phyloP scores from a whole-genome alignment of 2,113 vertebrate genomes.

The Sinocyclocheilus anophthalmus region DNA sequence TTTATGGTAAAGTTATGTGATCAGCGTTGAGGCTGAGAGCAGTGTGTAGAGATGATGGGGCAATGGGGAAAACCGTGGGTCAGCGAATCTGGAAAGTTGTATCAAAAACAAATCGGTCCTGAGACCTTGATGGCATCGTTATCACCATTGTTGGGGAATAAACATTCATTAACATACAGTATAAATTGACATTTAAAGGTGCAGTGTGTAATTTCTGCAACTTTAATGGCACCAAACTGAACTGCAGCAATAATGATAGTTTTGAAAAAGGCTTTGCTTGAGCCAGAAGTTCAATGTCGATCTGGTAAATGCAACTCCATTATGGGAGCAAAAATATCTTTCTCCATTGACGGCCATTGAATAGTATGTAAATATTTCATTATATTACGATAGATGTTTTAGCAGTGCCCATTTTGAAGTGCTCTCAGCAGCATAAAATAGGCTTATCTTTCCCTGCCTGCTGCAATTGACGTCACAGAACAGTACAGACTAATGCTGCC shows the following conservation, averaged over 20 bases:
- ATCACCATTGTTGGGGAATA: conserved; percentile 10
- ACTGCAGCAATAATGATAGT: neutral
- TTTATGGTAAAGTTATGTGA: conserved; percentile 29
- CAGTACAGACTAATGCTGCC: neutral
- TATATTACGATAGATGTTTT: neutral
- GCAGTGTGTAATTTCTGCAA: neutral
- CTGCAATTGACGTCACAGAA: neutral
- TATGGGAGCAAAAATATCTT: neutral
- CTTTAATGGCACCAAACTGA: neutral
- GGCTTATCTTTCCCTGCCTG: neutral
- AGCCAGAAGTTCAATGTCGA: neutral
- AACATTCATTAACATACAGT: neutral
- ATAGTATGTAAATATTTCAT: conserved; percentile 20
- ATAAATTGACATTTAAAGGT: neutral
- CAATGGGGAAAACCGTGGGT: conserved; percentile 24
- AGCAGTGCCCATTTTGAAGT: neutral
- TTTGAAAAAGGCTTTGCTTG: neutral
- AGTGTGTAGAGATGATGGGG: conserved; percentile 26
- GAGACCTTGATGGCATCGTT: conserved; percentile 14
- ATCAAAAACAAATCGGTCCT: neutral
- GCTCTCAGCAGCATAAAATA: neutral
- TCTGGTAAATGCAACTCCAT: neutral
- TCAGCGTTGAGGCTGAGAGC: conserved; percentile 14
- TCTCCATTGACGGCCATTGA: conserved; percentile 11
- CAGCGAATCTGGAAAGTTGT: conserved; percentile 15